A percentile compares a stretch with the other conserved stretches of the same genome.
Evolutionary conservation across 2,888 invertebrate species (phyloP).

Genomic region (Scaptomyza polygonia): DNA sequence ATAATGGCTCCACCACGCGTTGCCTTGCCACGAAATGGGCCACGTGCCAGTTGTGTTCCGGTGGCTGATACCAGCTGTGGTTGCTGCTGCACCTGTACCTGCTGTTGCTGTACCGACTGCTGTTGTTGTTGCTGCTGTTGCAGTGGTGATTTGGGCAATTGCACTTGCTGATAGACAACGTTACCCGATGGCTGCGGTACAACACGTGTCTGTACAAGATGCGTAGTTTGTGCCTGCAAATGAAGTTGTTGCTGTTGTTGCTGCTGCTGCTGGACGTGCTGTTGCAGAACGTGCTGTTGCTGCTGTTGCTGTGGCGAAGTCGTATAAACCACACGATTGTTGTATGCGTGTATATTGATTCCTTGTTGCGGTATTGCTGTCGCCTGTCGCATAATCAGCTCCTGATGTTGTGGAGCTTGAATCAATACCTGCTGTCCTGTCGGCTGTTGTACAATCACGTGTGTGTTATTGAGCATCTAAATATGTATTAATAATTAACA

Average conservation of each 20-base stretch:
- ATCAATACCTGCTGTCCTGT: constrained; percentile 81
- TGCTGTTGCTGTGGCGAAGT: constrained; percentile 59
- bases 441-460: constrained; percentile 81
- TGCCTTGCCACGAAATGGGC: constrained; percentile 58
- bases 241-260: constrained; percentile 67
- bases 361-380: constrained; percentile 77
- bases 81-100: constrained; percentile 56
- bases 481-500: background rate
- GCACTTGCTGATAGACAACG: constrained; percentile 82
- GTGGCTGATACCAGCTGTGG: constrained; percentile 61
- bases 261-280: constrained; percentile 67
- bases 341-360: constrained; percentile 76
- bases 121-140: constrained; percentile 43
- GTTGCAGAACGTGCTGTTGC: constrained; percentile 61
- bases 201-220: constrained; percentile 77
- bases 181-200: constrained; percentile 67
- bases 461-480: constrained; percentile 76
- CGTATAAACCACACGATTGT: constrained; percentile 78
- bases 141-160: constrained; percentile 61
- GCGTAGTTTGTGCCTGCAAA: constrained; percentile 72
- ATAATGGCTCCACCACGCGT: constrained; percentile 57
- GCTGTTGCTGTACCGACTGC: constrained; percentile 29
- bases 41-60: constrained; percentile 58
- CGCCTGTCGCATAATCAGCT: constrained; percentile 82
- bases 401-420: constrained; percentile 81